Conservation (phyloP, 1,140 invertebrate genomes). For the Calephelis virginiensis region DNA sequence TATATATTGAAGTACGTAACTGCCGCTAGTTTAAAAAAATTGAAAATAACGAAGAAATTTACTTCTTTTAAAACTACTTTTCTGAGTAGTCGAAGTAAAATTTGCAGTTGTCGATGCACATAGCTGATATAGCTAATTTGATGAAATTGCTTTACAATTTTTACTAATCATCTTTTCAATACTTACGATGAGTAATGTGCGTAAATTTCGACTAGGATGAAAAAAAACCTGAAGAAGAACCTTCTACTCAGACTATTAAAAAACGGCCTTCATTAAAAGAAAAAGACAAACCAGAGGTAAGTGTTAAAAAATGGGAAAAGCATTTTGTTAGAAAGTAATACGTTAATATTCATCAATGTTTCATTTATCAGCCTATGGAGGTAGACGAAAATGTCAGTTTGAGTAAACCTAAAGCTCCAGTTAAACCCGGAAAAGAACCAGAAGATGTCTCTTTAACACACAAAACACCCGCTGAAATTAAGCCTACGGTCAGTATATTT, state of each 20-base stretch:
- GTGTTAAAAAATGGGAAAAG: conserved; percentile 11
- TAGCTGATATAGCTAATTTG: neutral
- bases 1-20: too few species aligned
- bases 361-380: conserved; percentile 63
- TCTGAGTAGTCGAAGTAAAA: too few species aligned
- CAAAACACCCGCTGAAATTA: conserved; percentile 69
- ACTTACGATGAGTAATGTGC: neutral
- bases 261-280: conserved; percentile 64
- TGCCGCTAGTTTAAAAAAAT: too few species aligned
- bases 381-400: conserved; percentile 65
- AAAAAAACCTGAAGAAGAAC: conserved; percentile 59
- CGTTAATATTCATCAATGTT: conserved; percentile 21
- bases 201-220: conserved; percentile 54
- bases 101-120: neutral
- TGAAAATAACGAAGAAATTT: too few species aligned
- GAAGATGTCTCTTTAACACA: conserved; percentile 71
- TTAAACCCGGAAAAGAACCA: conserved; percentile 58
- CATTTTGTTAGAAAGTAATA: neutral
- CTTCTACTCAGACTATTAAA: conserved; percentile 55
- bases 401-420: conserved; percentile 57
- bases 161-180: neutral
- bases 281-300: conserved; percentile 70
- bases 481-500: conserved; percentile 64
- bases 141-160: neutral
- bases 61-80: too few species aligned